Evolutionary conservation across 1,140 invertebrate species (phyloP).

Genomic region (Amphibalanus amphitrite): DNA sequence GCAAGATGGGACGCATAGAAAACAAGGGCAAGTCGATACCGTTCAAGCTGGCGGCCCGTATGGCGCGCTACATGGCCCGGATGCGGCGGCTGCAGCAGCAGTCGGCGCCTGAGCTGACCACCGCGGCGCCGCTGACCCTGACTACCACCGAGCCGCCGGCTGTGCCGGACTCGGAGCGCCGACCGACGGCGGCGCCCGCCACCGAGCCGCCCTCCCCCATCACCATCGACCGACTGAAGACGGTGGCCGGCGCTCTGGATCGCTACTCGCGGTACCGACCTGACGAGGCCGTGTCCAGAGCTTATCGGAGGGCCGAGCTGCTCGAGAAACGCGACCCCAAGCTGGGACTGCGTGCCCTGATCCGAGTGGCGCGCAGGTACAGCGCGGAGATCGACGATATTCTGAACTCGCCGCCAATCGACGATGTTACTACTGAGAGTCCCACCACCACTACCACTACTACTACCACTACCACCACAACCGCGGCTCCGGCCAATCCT

Average conservation of each 20-base stretch:
- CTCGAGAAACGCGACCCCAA: background rate
- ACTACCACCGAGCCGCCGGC: background rate
- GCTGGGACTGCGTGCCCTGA: background rate
- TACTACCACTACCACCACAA: too few relatives aligned
- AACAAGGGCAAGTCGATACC: background rate
- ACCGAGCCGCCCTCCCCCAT: background rate
- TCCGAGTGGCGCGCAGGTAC: background rate
- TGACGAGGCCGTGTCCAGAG: background rate
- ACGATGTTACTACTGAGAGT: too few relatives aligned
- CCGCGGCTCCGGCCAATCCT: too few relatives aligned
- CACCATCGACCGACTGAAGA: background rate
- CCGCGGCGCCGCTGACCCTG: background rate
- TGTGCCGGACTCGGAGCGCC: background rate
- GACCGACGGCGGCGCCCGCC: too few relatives aligned
- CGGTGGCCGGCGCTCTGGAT: background rate
- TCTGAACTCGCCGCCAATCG: background rate
- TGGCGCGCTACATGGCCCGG: background rate
- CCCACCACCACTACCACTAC: too few relatives aligned
- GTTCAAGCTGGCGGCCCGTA: background rate
- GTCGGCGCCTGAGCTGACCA: background rate
- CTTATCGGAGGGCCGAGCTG: slow-evolving; percentile 6
- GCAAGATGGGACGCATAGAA: background rate
- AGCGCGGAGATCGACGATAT: background rate
- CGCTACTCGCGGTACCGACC: background rate
- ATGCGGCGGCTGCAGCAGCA: background rate